A percentile compares a stretch with the other conserved stretches of the same genome.
Evolutionary conservation across 2,888 invertebrate genomes (phyloP).

Genomic region (Conops quadrifasciatus): DNA sequence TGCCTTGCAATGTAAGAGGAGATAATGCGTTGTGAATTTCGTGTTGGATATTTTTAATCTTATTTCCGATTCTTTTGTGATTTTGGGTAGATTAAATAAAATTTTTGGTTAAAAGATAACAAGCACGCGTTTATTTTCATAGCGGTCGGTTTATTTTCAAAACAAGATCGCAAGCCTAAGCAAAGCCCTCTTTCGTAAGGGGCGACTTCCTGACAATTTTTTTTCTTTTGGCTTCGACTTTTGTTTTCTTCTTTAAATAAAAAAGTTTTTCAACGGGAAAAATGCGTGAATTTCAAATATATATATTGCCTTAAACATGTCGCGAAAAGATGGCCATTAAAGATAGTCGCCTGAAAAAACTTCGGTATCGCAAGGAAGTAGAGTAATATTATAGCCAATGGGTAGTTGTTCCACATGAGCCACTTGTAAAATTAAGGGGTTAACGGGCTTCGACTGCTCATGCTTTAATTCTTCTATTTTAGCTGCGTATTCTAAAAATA

Average conservation of each 20-base stretch:
- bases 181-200: not conserved
- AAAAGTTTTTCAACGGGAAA: not conserved
- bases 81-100: not conserved
- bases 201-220: not conserved
- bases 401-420: not conserved
- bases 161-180: not conserved
- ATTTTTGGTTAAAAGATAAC: not conserved
- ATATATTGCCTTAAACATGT: too few relatives aligned
- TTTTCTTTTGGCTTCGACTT: not conserved
- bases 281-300: too few relatives aligned
- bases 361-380: too few relatives aligned
- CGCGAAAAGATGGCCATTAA: too few relatives aligned
- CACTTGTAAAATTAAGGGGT: not conserved
- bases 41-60: not conserved
- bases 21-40: not conserved
- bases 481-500: not conserved
- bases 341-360: too few relatives aligned
- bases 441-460: not conserved
- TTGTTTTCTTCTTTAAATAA: not conserved
- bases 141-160: not conserved
- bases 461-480: not conserved
- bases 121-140: slow-evolving; percentile 4
- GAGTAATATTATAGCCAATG: too few relatives aligned
- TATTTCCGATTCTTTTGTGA: not conserved
- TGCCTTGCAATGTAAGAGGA: too few relatives aligned